Percentiles rank a stretch among this genome's conserved stretches.
Conservation (phyloP, 2,888 invertebrate genomes). For the Tridacna gigas region DNA sequence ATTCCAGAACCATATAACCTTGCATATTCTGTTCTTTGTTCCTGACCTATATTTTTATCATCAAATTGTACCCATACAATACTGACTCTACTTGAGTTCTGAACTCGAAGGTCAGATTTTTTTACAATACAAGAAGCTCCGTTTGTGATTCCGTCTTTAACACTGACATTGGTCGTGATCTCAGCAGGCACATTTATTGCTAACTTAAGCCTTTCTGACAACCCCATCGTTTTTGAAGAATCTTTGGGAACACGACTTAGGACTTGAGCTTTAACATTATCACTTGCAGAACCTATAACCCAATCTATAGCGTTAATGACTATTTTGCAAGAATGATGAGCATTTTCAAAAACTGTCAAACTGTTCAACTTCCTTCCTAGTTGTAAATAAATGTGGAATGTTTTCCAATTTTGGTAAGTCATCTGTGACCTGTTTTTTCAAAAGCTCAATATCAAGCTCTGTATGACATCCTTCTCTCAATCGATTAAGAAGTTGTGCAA, state of each 20-base stretch:
- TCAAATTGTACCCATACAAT: slow-evolving; percentile 11
- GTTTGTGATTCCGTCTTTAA: slow-evolving; percentile 50
- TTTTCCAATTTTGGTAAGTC: no score
- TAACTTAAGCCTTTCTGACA: neutral
- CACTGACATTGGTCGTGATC: slow-evolving; percentile 34
- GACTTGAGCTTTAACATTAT: slow-evolving; percentile 31
- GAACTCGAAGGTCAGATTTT: slow-evolving; percentile 6
- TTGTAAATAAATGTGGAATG: slow-evolving; percentile 43
- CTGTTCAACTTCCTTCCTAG: slow-evolving; percentile 35
- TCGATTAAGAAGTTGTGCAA: slow-evolving; percentile 56
- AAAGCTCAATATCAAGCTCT: slow-evolving; percentile 18
- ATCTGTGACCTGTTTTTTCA: slow-evolving; percentile 22
- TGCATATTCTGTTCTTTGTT: neutral
- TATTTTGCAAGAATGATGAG: neutral
- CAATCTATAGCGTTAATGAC: slow-evolving; percentile 23
- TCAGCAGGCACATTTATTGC: slow-evolving; percentile 31
- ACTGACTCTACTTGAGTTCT: neutral
- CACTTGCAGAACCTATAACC: slow-evolving; percentile 45
- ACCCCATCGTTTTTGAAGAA: slow-evolving; percentile 34
- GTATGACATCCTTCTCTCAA: slow-evolving; percentile 28
- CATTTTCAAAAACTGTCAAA: neutral
- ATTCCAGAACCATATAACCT: slow-evolving; percentile 19
- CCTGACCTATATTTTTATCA: neutral
- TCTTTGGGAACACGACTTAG: slow-evolving; percentile 27
- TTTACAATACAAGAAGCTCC: slow-evolving; percentile 32